Conservation (phyloP, 2,113 vertebrate genomes). For the Equus przewalskii region DNA sequence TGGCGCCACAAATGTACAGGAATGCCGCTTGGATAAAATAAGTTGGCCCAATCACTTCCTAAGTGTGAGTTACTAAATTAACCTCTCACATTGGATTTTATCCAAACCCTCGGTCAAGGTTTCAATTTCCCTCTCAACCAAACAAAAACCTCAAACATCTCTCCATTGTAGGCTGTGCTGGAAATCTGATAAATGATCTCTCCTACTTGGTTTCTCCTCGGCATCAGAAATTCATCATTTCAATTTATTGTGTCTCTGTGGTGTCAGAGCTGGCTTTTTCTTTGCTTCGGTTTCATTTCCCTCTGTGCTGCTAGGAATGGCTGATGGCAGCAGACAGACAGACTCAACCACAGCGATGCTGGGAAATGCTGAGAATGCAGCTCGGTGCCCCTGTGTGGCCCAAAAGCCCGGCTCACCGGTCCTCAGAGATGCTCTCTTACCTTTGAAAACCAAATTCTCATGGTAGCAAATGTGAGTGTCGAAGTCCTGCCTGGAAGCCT, state of each 20-base stretch:
- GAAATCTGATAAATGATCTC: background rate
- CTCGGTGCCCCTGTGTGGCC: rapidly evolving
- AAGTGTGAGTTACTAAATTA: background rate
- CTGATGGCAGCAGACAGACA: rapidly evolving
- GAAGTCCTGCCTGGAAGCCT: too few relatives aligned
- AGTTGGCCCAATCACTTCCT: background rate
- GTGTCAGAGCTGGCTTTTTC: background rate
- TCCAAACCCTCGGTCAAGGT: background rate
- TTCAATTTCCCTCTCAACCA: background rate
- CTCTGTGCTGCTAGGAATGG: background rate
- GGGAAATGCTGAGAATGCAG: rapidly evolving
- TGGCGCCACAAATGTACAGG: background rate
- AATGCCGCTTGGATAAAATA: background rate
- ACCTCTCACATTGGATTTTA: background rate
- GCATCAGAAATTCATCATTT: background rate
- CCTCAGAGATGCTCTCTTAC: rapidly evolving
- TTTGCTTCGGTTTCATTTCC: background rate
- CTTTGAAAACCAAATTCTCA: background rate
- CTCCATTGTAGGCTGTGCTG: background rate
- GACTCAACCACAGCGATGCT: background rate
- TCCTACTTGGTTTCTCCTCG: background rate
- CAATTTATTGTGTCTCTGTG: constrained; percentile 25
- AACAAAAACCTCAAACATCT: background rate
- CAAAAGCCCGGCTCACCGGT: rapidly evolving
- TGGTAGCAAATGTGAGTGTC: rapidly evolving